Evolutionary conservation across 2,888 invertebrate species (phyloP), one percentile per base, ranked within the genome.

Genomic region (Quadriops clusia): DNA sequence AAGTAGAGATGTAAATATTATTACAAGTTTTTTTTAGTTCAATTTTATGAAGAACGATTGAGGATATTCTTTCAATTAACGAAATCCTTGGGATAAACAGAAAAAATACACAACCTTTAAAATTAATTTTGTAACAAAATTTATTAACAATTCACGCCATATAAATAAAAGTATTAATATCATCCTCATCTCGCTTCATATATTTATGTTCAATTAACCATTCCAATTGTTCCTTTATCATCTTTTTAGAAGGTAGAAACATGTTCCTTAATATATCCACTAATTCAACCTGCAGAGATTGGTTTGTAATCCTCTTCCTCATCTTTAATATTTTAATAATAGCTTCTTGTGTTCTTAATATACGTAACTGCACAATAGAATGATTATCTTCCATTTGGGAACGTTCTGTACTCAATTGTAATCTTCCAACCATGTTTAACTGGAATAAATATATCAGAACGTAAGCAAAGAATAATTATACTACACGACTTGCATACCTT

Each of bases 161-260:
- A 64, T 97, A 97, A 59, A 93, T 87, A 68, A 95, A 97, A 51
- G 87, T 85, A 63, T 95, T 95, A 56, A 95, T 94, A 60, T 97
- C 93, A 47, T 93, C 87, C 51, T 94, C 94, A 58, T 95, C 94
- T 45, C 97, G 73, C 38, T 77, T 72, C 83, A 97, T 94, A 61
- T 95, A 97, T 61, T 93, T 93, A 62, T 98, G 90, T 64, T 99
- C 97, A 42, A 98, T 97, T 23, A 99, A 76, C 97, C 97, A 98
- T 62, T 98, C 98, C 30, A 98, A 74, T 64, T 98, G 97, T 64
- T 98, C 97, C 63, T 99, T 98, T 49, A 99, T 97, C 84, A 98
- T 89, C 64, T 97, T 95, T 63, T 94, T 94, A 40, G 93, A 91
- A 14, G 98, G 98, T 54, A 97, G 68, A 71, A 98, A 99, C 94